Conservation (phyloP, 2,888 invertebrate genomes). For the Hymenopus coronatus region DNA sequence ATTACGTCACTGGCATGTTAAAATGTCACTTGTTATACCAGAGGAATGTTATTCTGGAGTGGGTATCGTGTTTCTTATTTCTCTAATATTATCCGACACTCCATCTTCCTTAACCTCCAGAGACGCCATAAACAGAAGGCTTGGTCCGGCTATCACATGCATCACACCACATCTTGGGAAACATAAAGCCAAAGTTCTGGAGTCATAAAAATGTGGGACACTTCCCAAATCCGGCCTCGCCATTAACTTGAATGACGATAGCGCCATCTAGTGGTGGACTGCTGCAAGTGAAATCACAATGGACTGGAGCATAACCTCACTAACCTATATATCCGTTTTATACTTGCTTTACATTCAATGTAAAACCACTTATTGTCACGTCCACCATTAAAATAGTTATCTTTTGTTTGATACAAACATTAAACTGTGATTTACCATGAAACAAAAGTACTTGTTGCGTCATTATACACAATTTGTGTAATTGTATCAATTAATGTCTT, state of each 20-base stretch:
- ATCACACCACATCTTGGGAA: not conserved
- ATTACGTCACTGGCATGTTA: no score
- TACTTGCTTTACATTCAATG: no score
- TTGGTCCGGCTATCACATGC: not conserved
- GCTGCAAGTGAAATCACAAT: not conserved
- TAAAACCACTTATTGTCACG: no score
- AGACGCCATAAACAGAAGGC: not conserved
- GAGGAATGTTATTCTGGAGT: not conserved
- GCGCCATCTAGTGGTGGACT: not conserved
- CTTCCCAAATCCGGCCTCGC: not conserved
- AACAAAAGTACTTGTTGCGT: no score
- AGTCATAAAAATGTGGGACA: not conserved
- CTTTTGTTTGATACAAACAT: no score
- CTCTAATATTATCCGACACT: not conserved
- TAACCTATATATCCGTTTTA: no score
- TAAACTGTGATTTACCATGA: no score
- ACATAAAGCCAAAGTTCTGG: not conserved
- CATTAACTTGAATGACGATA: not conserved
- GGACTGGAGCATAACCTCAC: no score
- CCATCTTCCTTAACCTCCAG: not conserved
- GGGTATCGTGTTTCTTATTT: not conserved
- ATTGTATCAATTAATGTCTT: no score
- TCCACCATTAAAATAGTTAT: no score
- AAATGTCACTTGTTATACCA: no score
- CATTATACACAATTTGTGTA: no score